phyloP scores from a whole-genome alignment of 1,140 invertebrate species.

The Oppia nitens region DNA sequence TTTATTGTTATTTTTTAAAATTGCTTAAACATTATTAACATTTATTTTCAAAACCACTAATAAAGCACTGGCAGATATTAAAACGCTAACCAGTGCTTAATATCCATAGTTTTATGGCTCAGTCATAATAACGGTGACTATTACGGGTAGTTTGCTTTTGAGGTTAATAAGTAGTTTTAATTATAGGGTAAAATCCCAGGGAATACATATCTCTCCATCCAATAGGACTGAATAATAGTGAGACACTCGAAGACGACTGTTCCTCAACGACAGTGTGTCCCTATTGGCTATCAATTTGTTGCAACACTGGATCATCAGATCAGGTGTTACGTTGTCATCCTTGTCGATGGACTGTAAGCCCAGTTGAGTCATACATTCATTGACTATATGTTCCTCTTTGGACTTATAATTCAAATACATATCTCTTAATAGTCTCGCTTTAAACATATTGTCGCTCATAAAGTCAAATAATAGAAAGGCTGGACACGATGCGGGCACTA shows the following conservation, averaged over 20 bases:
- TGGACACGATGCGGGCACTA: conserved; percentile 72
- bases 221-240: conserved; percentile 79
- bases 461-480: conserved; percentile 64
- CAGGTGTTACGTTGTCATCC: conserved; percentile 74
- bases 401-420: conserved; percentile 62
- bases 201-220: conserved; percentile 76
- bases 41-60: no score
- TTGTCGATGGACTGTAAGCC: conserved; percentile 51
- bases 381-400: conserved; percentile 50
- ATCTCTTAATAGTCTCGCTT: conserved; percentile 46
- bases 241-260: conserved; percentile 54
- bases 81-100: no score
- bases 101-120: no score
- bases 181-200: conserved; percentile 56
- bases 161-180: conserved; percentile 9
- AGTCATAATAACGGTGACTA: no score
- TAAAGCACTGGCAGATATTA: no score
- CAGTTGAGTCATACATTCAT: conserved; percentile 43
- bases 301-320: conserved; percentile 61
- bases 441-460: conserved; percentile 52
- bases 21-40: no score
- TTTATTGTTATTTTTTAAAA: no score
- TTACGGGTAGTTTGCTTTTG: conserved; percentile 16
- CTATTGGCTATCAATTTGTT: conserved; percentile 44
- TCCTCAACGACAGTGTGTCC: conserved; percentile 30